Evolutionary conservation across 2,113 vertebrate species (phyloP), one percentile per base, ranked within the genome.

Genomic region (Himantopus leucocephalus): DNA sequence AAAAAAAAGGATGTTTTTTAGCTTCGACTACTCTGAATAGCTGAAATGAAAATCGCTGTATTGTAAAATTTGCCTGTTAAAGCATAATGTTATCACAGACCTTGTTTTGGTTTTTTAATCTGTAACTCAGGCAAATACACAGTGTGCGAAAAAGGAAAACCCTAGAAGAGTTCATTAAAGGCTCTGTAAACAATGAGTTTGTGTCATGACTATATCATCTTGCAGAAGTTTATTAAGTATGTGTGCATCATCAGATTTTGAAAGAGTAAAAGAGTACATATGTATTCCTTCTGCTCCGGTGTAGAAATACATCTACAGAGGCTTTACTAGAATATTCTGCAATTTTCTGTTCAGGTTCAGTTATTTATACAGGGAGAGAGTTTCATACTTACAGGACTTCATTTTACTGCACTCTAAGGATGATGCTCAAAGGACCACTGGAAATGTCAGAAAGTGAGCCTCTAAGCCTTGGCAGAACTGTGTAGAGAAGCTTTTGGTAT

Each of bases 1-100:
- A 2, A 47, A 73, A 84, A 71, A 32, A 47, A 27, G 0, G 1
- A 0, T 9, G 2, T 0, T 13, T 83, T 72, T 68, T 12, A n/a
- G 3, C 14, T 55, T 59, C 50, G 14, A 45, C 24, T 68, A 11
- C 13, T 63, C 29, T 29, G 30, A 84, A 52, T 30, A 43, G 8
- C 21, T 35, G 3, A 76, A 76, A 59, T 37, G 37, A 64, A 67
- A 55, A 11, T 9, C 5, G 37, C 3, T 34, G 8, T 45, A 68
- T 4, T 50, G 5, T 47, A 70, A 76, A 68, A 53, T 53, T 64
- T 84, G 8, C 11, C 27, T 56, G 8, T 35, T 80, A 43, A 37
- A 77, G 12, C 18, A 58, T 34, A 30, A 39, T 86, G 12, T 80
- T 70, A 76, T 48, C 29, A 83, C 11, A 67, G 14, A 47, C 2